phyloP scores from a whole-genome alignment of 2,797 vertebrate genomes.

The Todus mexicanus region DNA sequence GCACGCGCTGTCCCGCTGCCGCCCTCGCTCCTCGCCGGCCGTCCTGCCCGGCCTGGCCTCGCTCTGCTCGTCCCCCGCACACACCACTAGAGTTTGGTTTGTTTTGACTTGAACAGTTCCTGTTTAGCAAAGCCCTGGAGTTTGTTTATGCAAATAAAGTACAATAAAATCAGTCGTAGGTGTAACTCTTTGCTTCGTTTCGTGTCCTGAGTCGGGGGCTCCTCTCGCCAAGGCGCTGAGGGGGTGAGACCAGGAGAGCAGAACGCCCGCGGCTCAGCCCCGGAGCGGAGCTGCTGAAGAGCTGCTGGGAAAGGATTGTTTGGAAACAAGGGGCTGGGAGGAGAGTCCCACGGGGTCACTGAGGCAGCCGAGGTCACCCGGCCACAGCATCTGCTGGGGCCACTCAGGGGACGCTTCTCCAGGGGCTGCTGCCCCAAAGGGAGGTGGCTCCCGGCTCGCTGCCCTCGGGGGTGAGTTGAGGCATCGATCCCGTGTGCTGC shows the following conservation, averaged over 20 bases:
- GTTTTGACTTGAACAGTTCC: constrained; percentile 73
- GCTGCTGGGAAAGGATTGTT: neutral
- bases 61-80: constrained; percentile 46
- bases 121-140: constrained; percentile 67
- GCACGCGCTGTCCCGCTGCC: constrained; percentile 10
- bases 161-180: constrained; percentile 71
- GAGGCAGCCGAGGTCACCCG: too few species aligned
- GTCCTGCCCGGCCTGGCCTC: neutral
- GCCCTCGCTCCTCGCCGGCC: neutral
- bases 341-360: too few species aligned
- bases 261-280: rapidly evolving
- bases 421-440: too few species aligned
- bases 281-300: too few species aligned
- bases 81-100: constrained; percentile 71
- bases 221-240: too few species aligned
- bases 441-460: neutral
- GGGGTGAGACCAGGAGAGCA: neutral
- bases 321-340: rapidly evolving
- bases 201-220: neutral
- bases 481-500: rapidly evolving
- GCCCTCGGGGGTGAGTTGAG: neutral
- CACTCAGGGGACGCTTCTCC: too few species aligned
- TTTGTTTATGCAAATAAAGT: constrained; percentile 81
- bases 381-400: too few species aligned
- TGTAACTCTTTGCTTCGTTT: constrained; percentile 42